These are phyloP conservation scores for Intellagama lesueurii DNA, from an alignment of 2,797 vertebrate species.

Conservation along the genomic window DNA sequence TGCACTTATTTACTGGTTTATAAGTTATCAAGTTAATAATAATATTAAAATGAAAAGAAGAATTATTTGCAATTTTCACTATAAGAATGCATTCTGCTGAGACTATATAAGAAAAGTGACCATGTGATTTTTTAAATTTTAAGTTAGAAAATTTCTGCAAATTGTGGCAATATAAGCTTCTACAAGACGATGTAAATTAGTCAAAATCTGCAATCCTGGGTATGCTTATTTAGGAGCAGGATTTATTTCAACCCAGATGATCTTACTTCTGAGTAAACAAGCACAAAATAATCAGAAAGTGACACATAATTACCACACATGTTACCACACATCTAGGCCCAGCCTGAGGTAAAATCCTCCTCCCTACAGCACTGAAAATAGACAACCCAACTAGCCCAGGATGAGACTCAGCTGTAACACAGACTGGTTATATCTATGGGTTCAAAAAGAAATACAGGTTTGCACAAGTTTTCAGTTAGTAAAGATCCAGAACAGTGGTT, in stretches of 20 bases:
- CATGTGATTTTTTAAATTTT: neutral
- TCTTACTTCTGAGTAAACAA: neutral
- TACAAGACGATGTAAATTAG: conserved; percentile 1
- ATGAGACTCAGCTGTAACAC: neutral
- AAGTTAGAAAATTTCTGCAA: neutral
- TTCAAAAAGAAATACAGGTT: neutral
- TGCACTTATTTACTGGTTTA: neutral
- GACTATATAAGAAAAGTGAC: neutral
- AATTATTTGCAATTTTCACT: neutral
- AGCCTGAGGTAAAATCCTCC: neutral
- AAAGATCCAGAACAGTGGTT: neutral
- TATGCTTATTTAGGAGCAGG: neutral
- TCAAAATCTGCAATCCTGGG: neutral
- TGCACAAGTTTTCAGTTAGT: neutral
- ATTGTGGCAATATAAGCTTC: neutral
- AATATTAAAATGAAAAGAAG: neutral
- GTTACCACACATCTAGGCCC: too few relatives aligned
- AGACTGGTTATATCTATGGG: neutral
- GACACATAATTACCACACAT: neutral
- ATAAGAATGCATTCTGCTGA: neutral
- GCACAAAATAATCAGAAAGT: neutral
- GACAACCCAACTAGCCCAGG: neutral
- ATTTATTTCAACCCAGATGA: neutral
- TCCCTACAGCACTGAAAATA: neutral
- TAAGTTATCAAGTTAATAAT: neutral